Evolutionary conservation across 2,888 invertebrate genomes (phyloP).

Genomic region (Diarsia dahlii): DNA sequence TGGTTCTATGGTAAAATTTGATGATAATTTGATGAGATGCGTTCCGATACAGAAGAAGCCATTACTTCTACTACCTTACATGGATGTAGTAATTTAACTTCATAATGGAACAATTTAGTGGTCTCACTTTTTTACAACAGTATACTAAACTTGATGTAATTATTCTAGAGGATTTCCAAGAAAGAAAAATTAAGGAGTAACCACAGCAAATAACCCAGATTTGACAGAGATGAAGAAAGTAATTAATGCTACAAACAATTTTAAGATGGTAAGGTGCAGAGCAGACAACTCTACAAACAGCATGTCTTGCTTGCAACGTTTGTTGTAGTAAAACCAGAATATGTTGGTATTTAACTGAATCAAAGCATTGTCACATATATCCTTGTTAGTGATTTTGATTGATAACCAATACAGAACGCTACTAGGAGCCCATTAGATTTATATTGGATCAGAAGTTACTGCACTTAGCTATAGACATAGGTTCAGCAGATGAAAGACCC

Average conservation of each 20-base stretch:
- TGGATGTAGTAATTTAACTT: too few relatives aligned
- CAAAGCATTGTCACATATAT: conserved; percentile 41
- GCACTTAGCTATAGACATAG: not conserved
- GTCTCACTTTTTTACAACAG: too few relatives aligned
- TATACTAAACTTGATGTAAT: not conserved
- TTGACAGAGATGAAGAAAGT: not conserved
- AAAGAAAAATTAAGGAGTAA: not conserved
- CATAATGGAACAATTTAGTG: too few relatives aligned
- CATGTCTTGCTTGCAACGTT: conserved; percentile 48
- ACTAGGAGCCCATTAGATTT: conserved; percentile 15
- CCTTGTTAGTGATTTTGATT: conserved; percentile 26
- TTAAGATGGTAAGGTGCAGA: not conserved
- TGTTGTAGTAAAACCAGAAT: conserved; percentile 47
- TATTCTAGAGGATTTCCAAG: not conserved
- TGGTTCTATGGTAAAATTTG: too few relatives aligned
- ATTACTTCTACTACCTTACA: not conserved
- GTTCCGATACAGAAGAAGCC: not conserved
- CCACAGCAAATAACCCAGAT: not conserved
- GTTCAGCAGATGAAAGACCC: conserved; percentile 1
- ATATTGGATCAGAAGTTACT: not conserved
- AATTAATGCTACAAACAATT: not conserved
- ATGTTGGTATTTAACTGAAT: conserved; percentile 39
- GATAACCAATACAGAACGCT: conserved; percentile 17
- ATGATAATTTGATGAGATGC: not conserved
- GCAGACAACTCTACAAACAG: conserved; percentile 18